These are phyloP conservation scores for Urosaurus nigricauda DNA, from an alignment of 2,797 vertebrate species.

Conservation along the genomic window DNA sequence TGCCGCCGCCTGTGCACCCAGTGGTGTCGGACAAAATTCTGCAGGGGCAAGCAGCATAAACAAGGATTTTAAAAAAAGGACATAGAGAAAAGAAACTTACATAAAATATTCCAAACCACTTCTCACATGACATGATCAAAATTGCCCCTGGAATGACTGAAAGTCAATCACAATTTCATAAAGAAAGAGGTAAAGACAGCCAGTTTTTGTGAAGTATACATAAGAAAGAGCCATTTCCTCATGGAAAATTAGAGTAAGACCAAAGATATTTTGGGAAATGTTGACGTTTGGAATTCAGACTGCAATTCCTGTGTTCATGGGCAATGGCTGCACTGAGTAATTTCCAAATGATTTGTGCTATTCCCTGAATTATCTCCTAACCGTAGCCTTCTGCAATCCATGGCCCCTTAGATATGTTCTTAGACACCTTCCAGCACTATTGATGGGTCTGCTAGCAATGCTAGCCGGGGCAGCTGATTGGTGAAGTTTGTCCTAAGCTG, in stretches of 20 bases:
- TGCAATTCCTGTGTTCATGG: not conserved
- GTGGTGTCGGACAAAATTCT: slow-evolving; percentile 95
- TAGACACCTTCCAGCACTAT: not conserved
- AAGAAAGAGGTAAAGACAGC: slow-evolving; percentile 7
- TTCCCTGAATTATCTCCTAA: not conserved
- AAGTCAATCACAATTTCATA: not conserved
- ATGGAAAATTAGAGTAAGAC: not conserved
- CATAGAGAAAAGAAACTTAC: not conserved
- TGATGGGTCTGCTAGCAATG: not conserved
- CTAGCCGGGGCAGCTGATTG: not conserved
- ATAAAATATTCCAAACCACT: fast-evolving
- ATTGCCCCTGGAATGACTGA: not conserved
- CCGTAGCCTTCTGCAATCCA: not conserved
- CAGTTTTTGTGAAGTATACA: not conserved
- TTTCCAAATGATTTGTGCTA: not conserved
- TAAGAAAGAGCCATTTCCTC: not conserved
- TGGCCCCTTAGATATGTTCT: not conserved
- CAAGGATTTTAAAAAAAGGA: slow-evolving; percentile 22
- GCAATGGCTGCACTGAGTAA: not conserved
- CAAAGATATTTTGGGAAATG: not conserved
- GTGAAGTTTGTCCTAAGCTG: not conserved
- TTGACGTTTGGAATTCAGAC: not conserved
- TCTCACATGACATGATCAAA: slow-evolving; percentile 1
- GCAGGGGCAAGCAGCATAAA: slow-evolving; percentile 68
- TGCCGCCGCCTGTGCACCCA: slow-evolving; percentile 97